These are phyloP conservation scores for Ibidorhyncha struthersii DNA, from an alignment of 2,113 vertebrate genomes.

Conservation along the genomic window DNA sequence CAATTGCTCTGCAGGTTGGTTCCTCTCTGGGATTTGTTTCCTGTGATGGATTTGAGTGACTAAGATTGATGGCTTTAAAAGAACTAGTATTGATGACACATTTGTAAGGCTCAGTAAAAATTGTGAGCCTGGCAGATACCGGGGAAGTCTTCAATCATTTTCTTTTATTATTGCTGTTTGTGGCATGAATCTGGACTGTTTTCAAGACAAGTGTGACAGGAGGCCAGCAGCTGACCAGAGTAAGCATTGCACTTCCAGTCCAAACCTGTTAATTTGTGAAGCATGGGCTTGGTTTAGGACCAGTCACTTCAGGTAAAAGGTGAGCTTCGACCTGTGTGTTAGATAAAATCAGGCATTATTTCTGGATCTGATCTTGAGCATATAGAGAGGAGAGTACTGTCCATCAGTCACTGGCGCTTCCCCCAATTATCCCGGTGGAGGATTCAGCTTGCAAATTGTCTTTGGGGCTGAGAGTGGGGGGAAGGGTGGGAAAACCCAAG, in stretches of 20 bases:
- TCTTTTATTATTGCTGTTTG: not conserved
- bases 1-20: not conserved
- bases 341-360: conserved; percentile 17
- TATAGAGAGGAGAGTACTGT: not conserved
- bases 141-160: conserved; percentile 21
- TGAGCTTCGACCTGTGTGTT: conserved; percentile 1
- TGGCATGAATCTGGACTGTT: conserved; percentile 26
- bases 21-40: conserved; percentile 3
- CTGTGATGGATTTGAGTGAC: conserved; percentile 38
- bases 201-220: conserved; percentile 29
- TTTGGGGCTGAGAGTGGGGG: not conserved
- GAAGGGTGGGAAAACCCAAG: conserved; percentile 55
- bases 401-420: not conserved
- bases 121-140: conserved; percentile 47
- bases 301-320: conserved; percentile 18
- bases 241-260: not conserved
- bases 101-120: conserved; percentile 57
- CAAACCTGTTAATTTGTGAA: not conserved
- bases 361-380: not conserved
- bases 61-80: conserved; percentile 54
- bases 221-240: not conserved
- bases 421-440: not conserved
- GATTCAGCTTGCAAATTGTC: not conserved
- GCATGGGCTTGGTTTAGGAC: not conserved
- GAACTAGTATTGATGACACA: conserved; percentile 49